phyloP scores from a whole-genome alignment of 2,113 vertebrate genomes.

The Acanthisitta chloris region DNA sequence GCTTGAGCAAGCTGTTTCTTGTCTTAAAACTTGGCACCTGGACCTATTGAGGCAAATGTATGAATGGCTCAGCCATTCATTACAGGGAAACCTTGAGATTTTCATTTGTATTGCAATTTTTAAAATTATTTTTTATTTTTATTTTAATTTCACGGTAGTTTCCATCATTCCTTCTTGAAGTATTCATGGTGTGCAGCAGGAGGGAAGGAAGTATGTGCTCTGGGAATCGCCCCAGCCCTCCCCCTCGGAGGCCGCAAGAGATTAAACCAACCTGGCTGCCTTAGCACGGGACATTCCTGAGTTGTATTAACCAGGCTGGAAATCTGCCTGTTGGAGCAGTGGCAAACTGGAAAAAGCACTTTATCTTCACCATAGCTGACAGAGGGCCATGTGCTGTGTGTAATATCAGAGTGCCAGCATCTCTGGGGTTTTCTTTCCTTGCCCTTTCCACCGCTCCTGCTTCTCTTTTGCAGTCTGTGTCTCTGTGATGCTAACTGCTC shows the following conservation, averaged over 20 bases:
- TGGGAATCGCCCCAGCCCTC: not conserved
- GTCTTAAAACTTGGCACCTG: conserved; percentile 45
- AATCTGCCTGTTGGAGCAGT: not conserved
- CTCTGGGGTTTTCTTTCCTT: not conserved
- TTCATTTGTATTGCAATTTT: not conserved
- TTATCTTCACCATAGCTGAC: not conserved
- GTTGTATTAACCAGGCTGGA: conserved; percentile 16
- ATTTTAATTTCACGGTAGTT: not conserved
- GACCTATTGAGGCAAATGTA: not conserved
- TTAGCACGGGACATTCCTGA: conserved; percentile 17
- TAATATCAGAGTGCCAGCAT: not conserved
- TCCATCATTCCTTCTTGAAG: not conserved
- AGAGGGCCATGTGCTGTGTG: not conserved
- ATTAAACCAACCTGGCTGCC: not conserved
- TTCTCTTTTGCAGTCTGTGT: not conserved
- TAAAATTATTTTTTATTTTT: too few relatives aligned
- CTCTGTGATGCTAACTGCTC: not conserved
- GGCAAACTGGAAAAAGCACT: not conserved
- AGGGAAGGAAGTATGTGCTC: not conserved
- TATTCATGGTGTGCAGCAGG: not conserved
- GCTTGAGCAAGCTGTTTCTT: conserved; percentile 24
- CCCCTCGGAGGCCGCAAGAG: not conserved
- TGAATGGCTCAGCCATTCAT: not conserved
- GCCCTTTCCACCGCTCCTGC: not conserved
- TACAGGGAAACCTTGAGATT: not conserved